Conservation (phyloP, 2,797 vertebrate species). For the Aplochiton taeniatus region DNA sequence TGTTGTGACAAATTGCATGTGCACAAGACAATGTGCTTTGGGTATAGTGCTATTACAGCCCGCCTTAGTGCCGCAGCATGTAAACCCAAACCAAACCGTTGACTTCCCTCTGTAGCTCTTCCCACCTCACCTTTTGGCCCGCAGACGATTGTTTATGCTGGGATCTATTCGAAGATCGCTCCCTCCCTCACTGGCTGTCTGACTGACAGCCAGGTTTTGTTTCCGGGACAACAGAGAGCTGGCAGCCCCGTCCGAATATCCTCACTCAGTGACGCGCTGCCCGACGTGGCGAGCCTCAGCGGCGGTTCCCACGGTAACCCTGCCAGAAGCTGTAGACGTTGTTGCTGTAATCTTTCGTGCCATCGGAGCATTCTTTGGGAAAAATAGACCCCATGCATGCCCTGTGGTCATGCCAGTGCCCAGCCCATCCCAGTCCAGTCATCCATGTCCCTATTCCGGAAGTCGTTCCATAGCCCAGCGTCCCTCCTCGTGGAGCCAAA, state of each 20-base stretch:
- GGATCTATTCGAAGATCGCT: conserved; percentile 7
- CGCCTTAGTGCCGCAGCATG: too few relatives aligned
- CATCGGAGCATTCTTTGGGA: conserved; percentile 37
- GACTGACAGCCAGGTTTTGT: conserved; percentile 18
- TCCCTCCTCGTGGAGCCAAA: conserved; percentile 22
- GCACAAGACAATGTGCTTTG: too few relatives aligned
- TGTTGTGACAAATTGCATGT: too few relatives aligned
- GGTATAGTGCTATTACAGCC: too few relatives aligned
- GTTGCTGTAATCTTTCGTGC: conserved; percentile 46
- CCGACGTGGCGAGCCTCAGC: conserved; percentile 45
- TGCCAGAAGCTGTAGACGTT: conserved; percentile 42
- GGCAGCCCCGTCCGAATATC: conserved; percentile 38
- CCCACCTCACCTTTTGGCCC: conserved; percentile 5
- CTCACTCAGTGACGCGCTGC: conserved; percentile 34
- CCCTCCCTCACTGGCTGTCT: neutral
- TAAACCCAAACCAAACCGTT: too few relatives aligned
- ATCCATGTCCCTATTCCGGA: conserved; percentile 50
- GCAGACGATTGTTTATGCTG: conserved; percentile 15
- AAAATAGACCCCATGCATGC: neutral
- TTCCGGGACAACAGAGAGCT: conserved; percentile 26
- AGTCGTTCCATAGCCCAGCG: conserved; percentile 31
- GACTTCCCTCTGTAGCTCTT: neutral
- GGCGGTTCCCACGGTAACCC: conserved; percentile 60
- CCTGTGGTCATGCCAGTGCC: conserved; percentile 19
- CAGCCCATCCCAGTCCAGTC: conserved; percentile 34